These are phyloP conservation scores for Benthosema pterotum DNA, from an alignment of 2,797 vertebrate species.

Conservation along the genomic window DNA sequence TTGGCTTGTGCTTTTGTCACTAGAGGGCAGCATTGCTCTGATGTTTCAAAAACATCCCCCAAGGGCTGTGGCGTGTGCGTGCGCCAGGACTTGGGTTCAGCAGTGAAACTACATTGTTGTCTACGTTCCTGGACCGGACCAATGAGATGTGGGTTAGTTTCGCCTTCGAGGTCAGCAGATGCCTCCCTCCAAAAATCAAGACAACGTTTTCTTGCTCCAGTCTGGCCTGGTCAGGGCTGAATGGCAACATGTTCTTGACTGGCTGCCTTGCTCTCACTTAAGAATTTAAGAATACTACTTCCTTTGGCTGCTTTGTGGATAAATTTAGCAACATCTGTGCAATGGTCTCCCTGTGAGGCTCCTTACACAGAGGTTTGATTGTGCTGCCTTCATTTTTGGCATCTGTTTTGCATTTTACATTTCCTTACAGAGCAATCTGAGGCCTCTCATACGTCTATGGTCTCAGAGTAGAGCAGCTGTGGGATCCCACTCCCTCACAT, in stretches of 20 bases:
- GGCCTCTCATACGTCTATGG: slow-evolving; percentile 44
- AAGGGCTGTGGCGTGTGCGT: not conserved
- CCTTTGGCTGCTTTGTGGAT: slow-evolving; percentile 55
- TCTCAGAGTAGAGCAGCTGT: slow-evolving; percentile 66
- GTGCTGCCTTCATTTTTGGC: slow-evolving; percentile 76
- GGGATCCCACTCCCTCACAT: slow-evolving; percentile 32
- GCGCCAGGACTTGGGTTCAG: no score
- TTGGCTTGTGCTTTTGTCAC: slow-evolving; percentile 34
- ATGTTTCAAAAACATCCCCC: not conserved
- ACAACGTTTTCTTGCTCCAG: slow-evolving; percentile 43
- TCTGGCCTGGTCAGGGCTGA: slow-evolving; percentile 17
- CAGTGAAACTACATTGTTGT: no score
- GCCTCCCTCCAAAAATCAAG: slow-evolving; percentile 17
- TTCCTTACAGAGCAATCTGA: slow-evolving; percentile 65
- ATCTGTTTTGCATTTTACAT: slow-evolving; percentile 69
- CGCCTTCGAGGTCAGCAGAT: not conserved
- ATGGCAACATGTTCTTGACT: slow-evolving; percentile 22
- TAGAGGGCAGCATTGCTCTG: slow-evolving; percentile 59
- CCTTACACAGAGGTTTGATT: slow-evolving; percentile 71
- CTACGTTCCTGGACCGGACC: no score
- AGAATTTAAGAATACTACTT: slow-evolving; percentile 66
- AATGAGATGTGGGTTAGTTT: not conserved
- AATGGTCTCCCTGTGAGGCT: slow-evolving; percentile 58
- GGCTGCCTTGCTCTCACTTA: slow-evolving; percentile 41
- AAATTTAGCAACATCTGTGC: slow-evolving; percentile 66